Conservation (phyloP, 2,888 invertebrate species). For the Nycteola revayana region DNA sequence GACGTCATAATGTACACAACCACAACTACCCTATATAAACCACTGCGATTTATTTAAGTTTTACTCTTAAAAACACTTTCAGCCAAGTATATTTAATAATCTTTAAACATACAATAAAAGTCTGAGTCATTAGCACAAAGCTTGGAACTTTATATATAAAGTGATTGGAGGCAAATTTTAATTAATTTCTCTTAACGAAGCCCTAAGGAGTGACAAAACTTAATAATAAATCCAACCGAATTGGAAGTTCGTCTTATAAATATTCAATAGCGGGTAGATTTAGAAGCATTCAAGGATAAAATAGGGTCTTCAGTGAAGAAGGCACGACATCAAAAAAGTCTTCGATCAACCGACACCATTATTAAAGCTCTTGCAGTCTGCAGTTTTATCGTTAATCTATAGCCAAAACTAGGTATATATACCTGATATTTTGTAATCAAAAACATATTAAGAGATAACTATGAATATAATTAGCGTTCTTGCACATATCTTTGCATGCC, state of each 20-base stretch:
- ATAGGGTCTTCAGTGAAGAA: conserved; percentile 40
- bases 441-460: too few relatives aligned
- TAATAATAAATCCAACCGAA: conserved; percentile 50
- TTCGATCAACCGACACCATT: conserved; percentile 26
- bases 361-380: too few relatives aligned
- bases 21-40: neutral
- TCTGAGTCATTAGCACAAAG: conserved; percentile 16
- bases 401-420: too few relatives aligned
- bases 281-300: conserved; percentile 46
- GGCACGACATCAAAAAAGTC: conserved; percentile 39
- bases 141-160: conserved; percentile 21
- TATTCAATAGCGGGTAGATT: conserved; percentile 51
- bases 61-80: too few relatives aligned
- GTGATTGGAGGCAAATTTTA: conserved; percentile 31
- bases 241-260: conserved; percentile 53
- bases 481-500: too few relatives aligned
- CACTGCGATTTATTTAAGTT: too few relatives aligned
- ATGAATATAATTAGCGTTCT: too few relatives aligned
- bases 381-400: too few relatives aligned
- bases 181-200: conserved; percentile 37
- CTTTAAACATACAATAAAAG: conserved; percentile 7
- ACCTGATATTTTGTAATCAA: too few relatives aligned
- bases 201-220: conserved; percentile 37
- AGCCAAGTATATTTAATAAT: too few relatives aligned
- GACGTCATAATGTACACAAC: conserved; percentile 12